phyloP scores from a whole-genome alignment of 2,113 vertebrate genomes.

The Phalacrocorax aristotelis region DNA sequence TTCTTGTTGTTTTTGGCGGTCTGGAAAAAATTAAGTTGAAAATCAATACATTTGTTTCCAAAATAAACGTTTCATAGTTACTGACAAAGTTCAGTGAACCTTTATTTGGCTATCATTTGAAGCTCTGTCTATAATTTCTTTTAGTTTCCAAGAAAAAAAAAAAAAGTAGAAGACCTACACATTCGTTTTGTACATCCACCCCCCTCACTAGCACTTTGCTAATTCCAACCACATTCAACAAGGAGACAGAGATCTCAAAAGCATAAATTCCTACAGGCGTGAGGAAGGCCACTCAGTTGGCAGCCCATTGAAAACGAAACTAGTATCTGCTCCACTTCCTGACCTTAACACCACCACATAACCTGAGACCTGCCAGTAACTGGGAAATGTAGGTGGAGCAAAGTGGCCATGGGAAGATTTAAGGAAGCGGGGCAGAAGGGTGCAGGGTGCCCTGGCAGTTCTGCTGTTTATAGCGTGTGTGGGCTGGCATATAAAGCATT shows the following conservation, averaged over 20 bases:
- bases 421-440: background rate
- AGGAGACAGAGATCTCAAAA: background rate
- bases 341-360: accelerated
- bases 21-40: background rate
- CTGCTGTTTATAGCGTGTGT: background rate
- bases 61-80: background rate
- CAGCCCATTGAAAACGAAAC: background rate
- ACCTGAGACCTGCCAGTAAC: background rate
- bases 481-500: background rate
- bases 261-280: background rate
- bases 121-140: background rate
- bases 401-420: background rate
- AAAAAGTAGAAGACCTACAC: background rate
- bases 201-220: background rate
- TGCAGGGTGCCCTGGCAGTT: background rate
- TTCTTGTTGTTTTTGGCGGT: background rate
- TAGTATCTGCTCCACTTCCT: background rate
- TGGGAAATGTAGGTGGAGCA: background rate
- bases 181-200: background rate
- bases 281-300: accelerated
- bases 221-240: background rate
- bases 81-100: background rate
- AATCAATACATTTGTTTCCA: background rate
- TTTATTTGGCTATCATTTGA: background rate
- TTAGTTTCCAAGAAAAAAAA: background rate